Evolutionary conservation across 2,888 invertebrate species (phyloP).

Genomic region (Deilephila porcellus): DNA sequence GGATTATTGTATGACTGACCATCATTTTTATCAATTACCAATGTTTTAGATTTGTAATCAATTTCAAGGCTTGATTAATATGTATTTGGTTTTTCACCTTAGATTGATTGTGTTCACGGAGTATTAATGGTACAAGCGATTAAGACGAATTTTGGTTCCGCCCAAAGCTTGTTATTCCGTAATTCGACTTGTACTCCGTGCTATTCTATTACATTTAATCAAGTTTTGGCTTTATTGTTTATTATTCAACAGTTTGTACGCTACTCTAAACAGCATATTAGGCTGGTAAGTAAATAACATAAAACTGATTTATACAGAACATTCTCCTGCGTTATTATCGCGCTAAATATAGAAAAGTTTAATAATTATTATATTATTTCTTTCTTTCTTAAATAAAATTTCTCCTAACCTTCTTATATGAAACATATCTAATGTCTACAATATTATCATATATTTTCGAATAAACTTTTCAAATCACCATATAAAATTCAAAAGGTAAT

Average conservation of each 20-base stretch:
- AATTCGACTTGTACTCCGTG: conserved; percentile 51
- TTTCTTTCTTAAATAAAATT: too few relatives aligned
- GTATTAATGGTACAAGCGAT: conserved; percentile 42
- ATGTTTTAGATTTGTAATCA: neutral
- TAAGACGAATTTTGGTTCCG: conserved; percentile 43
- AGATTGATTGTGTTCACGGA: neutral
- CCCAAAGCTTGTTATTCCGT: conserved; percentile 51
- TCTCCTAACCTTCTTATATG: neutral
- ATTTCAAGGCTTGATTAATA: neutral
- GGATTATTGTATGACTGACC: too few relatives aligned
- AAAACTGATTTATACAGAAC: conserved; percentile 14
- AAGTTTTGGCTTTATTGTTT: conserved; percentile 36
- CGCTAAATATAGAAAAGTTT: neutral
- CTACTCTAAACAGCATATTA: neutral
- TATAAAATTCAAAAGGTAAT: conserved; percentile 45
- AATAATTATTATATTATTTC: too few relatives aligned
- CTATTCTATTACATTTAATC: conserved; percentile 47
- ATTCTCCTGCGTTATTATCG: neutral
- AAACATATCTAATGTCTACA: neutral
- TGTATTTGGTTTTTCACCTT: neutral
- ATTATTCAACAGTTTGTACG: neutral
- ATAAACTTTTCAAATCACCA: neutral
- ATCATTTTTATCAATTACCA: too few relatives aligned
- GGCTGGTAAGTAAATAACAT: neutral
- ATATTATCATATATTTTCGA: neutral